Conservation (phyloP, 2,888 invertebrate species). For the Xestoiulus laeticollis region DNA sequence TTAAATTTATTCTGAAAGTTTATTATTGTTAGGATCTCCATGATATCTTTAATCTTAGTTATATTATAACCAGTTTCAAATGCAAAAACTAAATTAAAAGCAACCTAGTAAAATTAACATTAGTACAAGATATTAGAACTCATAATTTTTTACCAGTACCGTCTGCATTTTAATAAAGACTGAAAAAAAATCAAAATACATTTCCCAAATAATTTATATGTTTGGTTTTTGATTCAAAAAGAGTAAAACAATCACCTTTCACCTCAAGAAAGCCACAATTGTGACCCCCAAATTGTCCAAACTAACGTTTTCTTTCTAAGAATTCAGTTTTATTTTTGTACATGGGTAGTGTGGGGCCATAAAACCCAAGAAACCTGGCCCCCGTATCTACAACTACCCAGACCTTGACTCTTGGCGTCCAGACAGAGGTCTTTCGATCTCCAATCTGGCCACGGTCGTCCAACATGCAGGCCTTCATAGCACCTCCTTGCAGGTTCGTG, state of each 20-base stretch:
- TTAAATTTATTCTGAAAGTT: no score
- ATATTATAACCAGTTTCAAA: neutral
- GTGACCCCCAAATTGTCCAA: neutral
- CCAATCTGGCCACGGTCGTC: neutral
- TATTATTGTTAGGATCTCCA: no score
- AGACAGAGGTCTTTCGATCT: conserved; percentile 41
- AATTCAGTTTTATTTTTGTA: neutral
- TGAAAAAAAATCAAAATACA: conserved; percentile 7
- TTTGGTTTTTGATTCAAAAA: neutral
- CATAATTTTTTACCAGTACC: neutral
- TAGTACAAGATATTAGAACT: neutral
- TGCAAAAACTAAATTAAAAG: neutral
- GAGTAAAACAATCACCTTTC: neutral
- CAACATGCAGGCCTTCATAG: conserved; percentile 10
- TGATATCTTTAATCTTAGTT: no score
- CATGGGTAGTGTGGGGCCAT: conserved; percentile 24
- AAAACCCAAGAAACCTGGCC: conserved; percentile 40
- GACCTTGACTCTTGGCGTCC: neutral
- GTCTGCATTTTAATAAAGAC: neutral
- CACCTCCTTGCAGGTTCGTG: neutral
- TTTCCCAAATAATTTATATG: neutral
- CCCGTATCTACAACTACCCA: conserved; percentile 24
- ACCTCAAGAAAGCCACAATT: neutral
- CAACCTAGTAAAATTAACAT: neutral
- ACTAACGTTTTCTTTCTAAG: neutral